Percentiles rank a stretch among this genome's conserved stretches.
These are phyloP conservation scores for Toxotes chatareus DNA, from an alignment of 2,113 vertebrate genomes.

Conservation along the genomic window DNA sequence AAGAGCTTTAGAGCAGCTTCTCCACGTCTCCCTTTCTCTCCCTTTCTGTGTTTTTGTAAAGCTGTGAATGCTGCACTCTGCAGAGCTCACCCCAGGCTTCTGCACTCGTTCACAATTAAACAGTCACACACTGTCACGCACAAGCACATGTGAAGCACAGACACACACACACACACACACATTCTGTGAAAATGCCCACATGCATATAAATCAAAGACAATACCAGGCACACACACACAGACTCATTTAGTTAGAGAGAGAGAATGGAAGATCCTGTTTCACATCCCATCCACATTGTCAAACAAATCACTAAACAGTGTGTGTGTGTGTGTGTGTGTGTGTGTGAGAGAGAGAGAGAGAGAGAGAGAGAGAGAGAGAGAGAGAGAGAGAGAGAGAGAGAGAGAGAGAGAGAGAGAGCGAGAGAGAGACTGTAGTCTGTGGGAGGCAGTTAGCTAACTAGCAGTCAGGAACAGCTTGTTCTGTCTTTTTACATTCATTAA, in stretches of 20 bases:
- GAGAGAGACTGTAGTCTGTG: slow-evolving; percentile 26
- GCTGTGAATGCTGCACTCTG: slow-evolving; percentile 34
- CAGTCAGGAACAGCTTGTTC: slow-evolving; percentile 63
- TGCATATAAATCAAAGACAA: slow-evolving; percentile 5
- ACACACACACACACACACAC: not conserved
- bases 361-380: too few species aligned
- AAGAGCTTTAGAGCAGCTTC: slow-evolving; percentile 14
- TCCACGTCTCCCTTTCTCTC: not conserved
- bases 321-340: slow-evolving; percentile 13
- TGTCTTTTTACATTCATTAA: slow-evolving; percentile 51
- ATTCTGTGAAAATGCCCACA: not conserved
- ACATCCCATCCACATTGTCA: slow-evolving; percentile 44
- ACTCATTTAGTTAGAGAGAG: slow-evolving; percentile 29
- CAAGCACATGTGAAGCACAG: slow-evolving; percentile 18
- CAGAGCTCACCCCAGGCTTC: slow-evolving; percentile 30
- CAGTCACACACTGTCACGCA: slow-evolving; percentile 19
- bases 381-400: not conserved
- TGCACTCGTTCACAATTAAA: slow-evolving; percentile 35
- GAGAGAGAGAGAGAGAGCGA: not conserved
- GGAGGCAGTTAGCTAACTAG: slow-evolving; percentile 55
- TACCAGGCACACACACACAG: not conserved
- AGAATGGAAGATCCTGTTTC: slow-evolving; percentile 52
- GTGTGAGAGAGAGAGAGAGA: not conserved
- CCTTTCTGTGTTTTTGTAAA: not conserved
- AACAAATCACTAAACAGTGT: slow-evolving; percentile 39